A percentile compares a stretch with the other conserved stretches of the same genome.
These are phyloP conservation scores for Stratiomys singularior DNA, from an alignment of 2,888 invertebrate species.

Conservation along the genomic window DNA sequence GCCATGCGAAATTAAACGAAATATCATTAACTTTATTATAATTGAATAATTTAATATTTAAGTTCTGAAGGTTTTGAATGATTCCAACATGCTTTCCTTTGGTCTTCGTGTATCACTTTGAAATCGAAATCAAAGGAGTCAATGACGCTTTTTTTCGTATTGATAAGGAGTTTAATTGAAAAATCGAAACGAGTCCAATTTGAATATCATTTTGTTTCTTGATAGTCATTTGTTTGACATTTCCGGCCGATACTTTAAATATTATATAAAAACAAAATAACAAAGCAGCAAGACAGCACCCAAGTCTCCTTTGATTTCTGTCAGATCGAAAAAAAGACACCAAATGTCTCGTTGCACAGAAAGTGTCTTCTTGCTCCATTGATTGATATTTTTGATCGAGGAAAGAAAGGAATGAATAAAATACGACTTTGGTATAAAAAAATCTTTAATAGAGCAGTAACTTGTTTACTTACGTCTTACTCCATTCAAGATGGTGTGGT, in stretches of 20 bases:
- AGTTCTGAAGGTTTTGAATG: no score
- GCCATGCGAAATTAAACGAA: no score
- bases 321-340: neutral
- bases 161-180: no score
- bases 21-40: no score
- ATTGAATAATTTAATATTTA: no score
- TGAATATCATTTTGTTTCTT: no score
- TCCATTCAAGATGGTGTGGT: neutral
- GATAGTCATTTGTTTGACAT: neutral
- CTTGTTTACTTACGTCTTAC: neutral
- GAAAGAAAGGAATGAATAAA: neutral
- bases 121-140: no score
- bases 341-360: neutral
- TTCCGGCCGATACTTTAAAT: neutral
- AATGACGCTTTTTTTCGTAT: no score
- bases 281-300: neutral
- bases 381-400: slow-evolving; percentile 3
- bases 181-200: no score
- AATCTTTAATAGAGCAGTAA: no score
- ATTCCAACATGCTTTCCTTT: no score
- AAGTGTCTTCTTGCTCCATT: neutral
- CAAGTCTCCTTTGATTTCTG: neutral
- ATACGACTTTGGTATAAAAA: neutral
- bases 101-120: no score
- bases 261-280: neutral